Percentiles rank a stretch among this genome's conserved stretches.
phyloP scores from a whole-genome alignment of 2,797 vertebrate species.

The Rhinophrynus dorsalis region DNA sequence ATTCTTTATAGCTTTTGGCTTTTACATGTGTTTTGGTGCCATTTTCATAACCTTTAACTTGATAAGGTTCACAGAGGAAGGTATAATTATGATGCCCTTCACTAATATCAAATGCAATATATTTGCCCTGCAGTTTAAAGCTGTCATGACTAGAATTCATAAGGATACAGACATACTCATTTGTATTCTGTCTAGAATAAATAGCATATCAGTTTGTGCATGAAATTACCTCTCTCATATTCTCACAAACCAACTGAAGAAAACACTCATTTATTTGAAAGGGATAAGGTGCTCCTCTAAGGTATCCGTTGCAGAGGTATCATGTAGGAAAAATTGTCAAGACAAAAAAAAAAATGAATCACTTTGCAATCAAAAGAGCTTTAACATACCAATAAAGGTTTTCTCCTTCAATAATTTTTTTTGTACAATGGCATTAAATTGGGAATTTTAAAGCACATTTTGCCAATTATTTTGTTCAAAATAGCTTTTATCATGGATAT shows the following conservation, averaged over 20 bases:
- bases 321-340: no score
- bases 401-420: no score
- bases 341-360: no score
- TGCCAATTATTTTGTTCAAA: no score
- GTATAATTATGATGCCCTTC: slow-evolving; percentile 43
- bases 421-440: no score
- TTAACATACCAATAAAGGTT: no score
- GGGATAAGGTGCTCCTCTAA: slow-evolving; percentile 26
- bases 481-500: no score
- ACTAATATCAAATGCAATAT: slow-evolving; percentile 45
- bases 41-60: slow-evolving; percentile 48
- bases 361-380: no score
- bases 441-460: no score
- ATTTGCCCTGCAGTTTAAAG: slow-evolving; percentile 38
- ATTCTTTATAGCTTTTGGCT: slow-evolving; percentile 46
- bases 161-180: slow-evolving; percentile 6
- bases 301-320: slow-evolving; percentile 12
- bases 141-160: slow-evolving; percentile 33
- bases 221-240: slow-evolving; percentile 38
- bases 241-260: slow-evolving; percentile 5
- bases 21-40: slow-evolving; percentile 29
- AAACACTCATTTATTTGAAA: slow-evolving; percentile 28
- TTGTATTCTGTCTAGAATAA: slow-evolving; percentile 34
- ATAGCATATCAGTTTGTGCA: slow-evolving; percentile 30
- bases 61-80: slow-evolving; percentile 44